Base-by-base conservation (phyloP, 2,888 invertebrate species). In the Orthosia cruda region DNA sequence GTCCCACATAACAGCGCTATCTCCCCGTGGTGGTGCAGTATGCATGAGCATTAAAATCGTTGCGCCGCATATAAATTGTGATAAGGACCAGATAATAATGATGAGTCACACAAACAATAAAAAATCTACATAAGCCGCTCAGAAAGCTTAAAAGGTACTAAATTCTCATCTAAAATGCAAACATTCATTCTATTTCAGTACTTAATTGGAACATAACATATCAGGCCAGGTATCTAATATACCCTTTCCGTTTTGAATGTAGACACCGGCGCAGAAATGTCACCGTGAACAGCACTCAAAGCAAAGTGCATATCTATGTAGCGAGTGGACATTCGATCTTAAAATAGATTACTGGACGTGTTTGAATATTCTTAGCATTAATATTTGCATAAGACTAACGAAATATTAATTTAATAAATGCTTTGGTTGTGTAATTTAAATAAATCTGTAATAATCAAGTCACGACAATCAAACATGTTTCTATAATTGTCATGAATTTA, bases 291-390 rank as follows among this genome's bases (percentile, higher is more conserved):
- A 83, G 78, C 88, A 88, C 88, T 87, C 88, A 88, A 87, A 88
- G 87, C 86, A 89, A 91, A 91, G 91, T 91, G 91, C 89, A 91
- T 88, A 91, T 85, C 90, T 89, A 81, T 91, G 91, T 91, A 76
- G 80, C 82, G 74, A 83, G 84, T 86, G 81, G 87, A 84, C 86
- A 86, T 87, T 86, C 77, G 85, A 81, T 89, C 87, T 89, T 84
- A 84, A 89, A 89, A 90, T 91, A 91, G 87, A 87, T 86, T 84
- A 86, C 81, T 81, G 78, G 77, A 84, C 64, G 58, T 58, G 65
- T 73, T 79, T 79, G 72, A 76, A 80, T 82, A 69, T 83, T 83
- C 77, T 66, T 77, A 78, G 71, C 58, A 67, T 54, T 67, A 52
- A 75, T 63, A 86, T 87, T 82, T 82, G 70, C 77, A 71, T 68